Evolutionary conservation across 1,140 invertebrate species (phyloP), one percentile per base, ranked within the genome.

Genomic region (Brachystomella parvula): DNA sequence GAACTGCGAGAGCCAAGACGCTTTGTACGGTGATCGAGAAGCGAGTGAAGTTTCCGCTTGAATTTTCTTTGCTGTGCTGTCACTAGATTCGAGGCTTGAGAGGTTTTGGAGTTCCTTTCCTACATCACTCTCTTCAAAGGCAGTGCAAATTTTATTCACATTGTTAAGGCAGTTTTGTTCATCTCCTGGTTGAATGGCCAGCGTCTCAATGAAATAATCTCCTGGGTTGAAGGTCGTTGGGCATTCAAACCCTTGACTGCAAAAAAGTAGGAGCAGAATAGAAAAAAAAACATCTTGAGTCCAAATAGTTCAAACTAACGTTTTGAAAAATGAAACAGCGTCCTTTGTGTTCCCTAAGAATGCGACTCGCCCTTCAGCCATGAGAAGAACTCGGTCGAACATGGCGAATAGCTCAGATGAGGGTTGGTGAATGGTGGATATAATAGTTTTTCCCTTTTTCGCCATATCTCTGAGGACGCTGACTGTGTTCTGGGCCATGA

Each of bases 321-420:
- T 94, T 19, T 82, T 83, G 74, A 96, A 97, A 78, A 95, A 96
- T 0, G 83, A 78, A 2, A 85, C 83, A 0, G 92, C 90, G 73
- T 89, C 85, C 33, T 84, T 81, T 1, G 86, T 83, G 1, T 86
- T 86, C 21, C 95, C 95, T 63, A 95, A 82, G 77, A 91, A 98
- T 0, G 90, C 94, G 0, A 93, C 86, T 68, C 90, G 80, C 0
- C 95, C 95, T 76, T 96, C 92, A 0, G 94, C 95, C 85, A 98
- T 87, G 21, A 96, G 81, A 0, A 94, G 79, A 39, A 96, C 81
- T 74, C 88, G 90, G 76, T 96, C 90, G 77, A 98, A 98, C 79
- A 96, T 83, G 19, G 87, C 86, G 75, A 90, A 98, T 0, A 97
- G 78, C 76, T 96, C 93, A 0, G 92, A 95, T 0, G 63, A 47